Evolutionary conservation across 2,113 vertebrate genomes (phyloP), one percentile per base, ranked within the genome.

Genomic region (Corythaixoides concolor): DNA sequence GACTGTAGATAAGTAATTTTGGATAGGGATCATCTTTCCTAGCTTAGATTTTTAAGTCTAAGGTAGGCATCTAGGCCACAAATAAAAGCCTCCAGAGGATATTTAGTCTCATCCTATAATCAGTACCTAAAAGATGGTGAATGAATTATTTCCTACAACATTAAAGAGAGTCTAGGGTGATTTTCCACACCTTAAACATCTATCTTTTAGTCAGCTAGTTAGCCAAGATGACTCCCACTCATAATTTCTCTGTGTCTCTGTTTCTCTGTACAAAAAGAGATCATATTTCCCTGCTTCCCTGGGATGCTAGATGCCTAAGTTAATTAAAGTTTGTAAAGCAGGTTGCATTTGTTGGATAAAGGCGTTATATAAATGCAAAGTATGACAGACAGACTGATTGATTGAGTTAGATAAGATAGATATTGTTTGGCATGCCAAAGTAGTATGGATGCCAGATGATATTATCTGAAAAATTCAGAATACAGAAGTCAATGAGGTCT

Each of bases 291-390:
- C 50, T 73, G 30, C 9, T 83, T 86, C 16, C 9, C n/a, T 74
- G 63, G 85, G 68, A 77, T 85, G n/a, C 52, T 83, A 83, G 37
- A 77, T 69, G 74, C 75, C 75, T 88, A 63, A 83, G 21, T 83
- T 88, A 96, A 90, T 66, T 89, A 88, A 89, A 91, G 78, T 85
- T 88, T 80, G n/a, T 43, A 93, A 91, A 94, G 52, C 56, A 93
- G 73, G 76, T 86, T 92, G n/a, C n/a, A 70, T 79, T 89, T 90
- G 41, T 78, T 93, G 88, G 75, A 78, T 92, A 95, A 86, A 93
- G 75, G 75, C 8, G 2, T 77, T 79, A 80, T 67, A 74, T 63
- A 90, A 94, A 95, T 92, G n/a, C 28, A 70, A 84, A 95, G 28
- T 49, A 88, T 90, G 75, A 92, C 50, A 85, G 67, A 92, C 50